Conservation (phyloP, 2,797 vertebrate genomes). For the Mormyrus proboscirostris region DNA sequence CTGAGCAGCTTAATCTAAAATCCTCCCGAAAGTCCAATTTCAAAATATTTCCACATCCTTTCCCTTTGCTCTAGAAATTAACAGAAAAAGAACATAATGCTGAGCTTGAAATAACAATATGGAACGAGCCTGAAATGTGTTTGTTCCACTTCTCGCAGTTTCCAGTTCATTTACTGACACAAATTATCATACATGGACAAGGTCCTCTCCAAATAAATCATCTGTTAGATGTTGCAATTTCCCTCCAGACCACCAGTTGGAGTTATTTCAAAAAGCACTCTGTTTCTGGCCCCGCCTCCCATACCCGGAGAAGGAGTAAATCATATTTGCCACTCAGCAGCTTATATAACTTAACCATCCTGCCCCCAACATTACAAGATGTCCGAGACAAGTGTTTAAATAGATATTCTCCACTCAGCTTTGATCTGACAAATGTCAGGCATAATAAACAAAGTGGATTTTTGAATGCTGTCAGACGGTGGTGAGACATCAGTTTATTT, state of each 20-base stretch:
- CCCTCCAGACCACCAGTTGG: constrained; percentile 14
- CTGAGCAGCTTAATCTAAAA: not conserved
- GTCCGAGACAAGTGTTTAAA: not conserved
- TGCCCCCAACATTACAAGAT: not conserved
- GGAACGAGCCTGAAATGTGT: not conserved
- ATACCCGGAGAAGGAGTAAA: not conserved
- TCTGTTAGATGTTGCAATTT: not conserved
- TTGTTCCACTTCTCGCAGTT: not conserved
- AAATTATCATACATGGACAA: not conserved
- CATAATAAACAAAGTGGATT: not conserved
- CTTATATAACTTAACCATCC: not conserved
- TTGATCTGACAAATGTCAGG: not conserved
- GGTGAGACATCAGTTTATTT: not conserved
- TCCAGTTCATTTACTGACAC: not conserved
- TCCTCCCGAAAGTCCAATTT: not conserved
- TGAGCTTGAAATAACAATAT: not conserved
- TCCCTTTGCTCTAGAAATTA: not conserved
- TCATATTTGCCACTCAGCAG: not conserved
- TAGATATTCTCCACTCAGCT: not conserved
- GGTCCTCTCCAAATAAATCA: not conserved
- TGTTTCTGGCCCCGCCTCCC: not conserved
- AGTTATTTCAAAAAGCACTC: not conserved
- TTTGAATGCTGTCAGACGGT: not conserved
- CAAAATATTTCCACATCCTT: not conserved
- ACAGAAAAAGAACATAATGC: not conserved